phyloP scores from a whole-genome alignment of 2,888 invertebrate genomes.

The Epistrophe eligans region DNA sequence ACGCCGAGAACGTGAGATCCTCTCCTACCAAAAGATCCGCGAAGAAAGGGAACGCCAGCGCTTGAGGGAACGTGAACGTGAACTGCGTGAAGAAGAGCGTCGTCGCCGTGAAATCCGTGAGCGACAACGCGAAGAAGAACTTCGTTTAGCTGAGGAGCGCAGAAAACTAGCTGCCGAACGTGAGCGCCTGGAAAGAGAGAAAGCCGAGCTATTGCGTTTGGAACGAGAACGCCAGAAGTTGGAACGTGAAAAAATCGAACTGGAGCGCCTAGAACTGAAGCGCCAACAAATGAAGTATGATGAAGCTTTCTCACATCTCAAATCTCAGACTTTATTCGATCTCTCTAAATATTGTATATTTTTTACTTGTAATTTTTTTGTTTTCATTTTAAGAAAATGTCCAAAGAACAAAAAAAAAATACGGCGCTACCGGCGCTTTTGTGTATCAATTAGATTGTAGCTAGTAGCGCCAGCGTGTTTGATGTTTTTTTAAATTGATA shows the following conservation, averaged over 20 bases:
- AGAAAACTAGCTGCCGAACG: constrained; percentile 93
- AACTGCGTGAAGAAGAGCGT: constrained; percentile 91
- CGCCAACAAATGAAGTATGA: constrained; percentile 90
- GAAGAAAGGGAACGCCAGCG: constrained; percentile 92
- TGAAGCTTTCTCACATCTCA: constrained; percentile 68
- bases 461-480: constrained; percentile 66
- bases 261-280: constrained; percentile 93
- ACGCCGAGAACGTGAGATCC: constrained; percentile 86
- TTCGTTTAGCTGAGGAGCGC: constrained; percentile 91
- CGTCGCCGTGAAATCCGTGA: constrained; percentile 92
- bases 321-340: constrained; percentile 60
- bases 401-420: constrained; percentile 19
- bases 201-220: constrained; percentile 91
- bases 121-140: constrained; percentile 93
- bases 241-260: constrained; percentile 89
- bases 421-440: constrained; percentile 70
- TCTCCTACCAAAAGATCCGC: constrained; percentile 92
- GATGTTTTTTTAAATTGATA: constrained; percentile 27
- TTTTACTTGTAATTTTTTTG: constrained; percentile 41
- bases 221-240: constrained; percentile 93
- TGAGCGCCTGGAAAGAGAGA: constrained; percentile 94
- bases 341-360: constrained; percentile 46
- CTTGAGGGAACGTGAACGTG: constrained; percentile 91
- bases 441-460: constrained; percentile 56
- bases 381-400: constrained; percentile 38